Conservation (phyloP, 1,140 invertebrate species). For the Stegodyphus dumicola region DNA sequence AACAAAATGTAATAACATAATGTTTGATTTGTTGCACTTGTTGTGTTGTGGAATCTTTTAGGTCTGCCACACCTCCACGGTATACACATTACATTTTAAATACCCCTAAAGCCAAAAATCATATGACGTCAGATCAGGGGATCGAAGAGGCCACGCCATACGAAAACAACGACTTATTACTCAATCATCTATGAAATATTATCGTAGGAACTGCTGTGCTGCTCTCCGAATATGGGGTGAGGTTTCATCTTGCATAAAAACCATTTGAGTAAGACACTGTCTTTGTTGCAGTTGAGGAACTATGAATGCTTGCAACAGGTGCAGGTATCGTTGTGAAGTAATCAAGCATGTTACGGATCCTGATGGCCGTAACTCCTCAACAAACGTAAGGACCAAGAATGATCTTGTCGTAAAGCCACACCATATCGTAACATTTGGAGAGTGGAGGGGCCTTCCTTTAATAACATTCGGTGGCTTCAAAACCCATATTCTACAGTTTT, state of each 20-base stretch:
- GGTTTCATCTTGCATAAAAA: neutral
- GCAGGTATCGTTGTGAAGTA: neutral
- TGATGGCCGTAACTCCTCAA: neutral
- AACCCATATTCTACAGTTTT: constrained; percentile 2
- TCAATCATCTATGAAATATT: too few relatives aligned
- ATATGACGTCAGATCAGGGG: neutral
- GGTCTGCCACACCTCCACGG: neutral
- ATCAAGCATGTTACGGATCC: neutral
- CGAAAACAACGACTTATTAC: neutral
- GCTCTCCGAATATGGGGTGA: neutral
- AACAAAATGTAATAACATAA: too few relatives aligned
- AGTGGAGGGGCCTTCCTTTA: neutral
- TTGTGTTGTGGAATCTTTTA: neutral
- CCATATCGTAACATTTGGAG: neutral
- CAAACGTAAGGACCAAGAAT: neutral
- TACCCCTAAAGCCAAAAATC: neutral
- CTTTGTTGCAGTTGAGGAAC: neutral
- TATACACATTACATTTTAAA: neutral
- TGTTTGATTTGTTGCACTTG: neutral
- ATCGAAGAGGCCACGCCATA: neutral
- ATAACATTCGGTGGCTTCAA: neutral
- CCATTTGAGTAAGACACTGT: neutral
- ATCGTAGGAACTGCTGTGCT: neutral
- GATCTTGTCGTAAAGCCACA: neutral
- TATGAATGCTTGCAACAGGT: too few relatives aligned